These are phyloP conservation scores for Oryzias sinensis DNA, from an alignment of 2,797 vertebrate genomes.

Conservation along the genomic window DNA sequence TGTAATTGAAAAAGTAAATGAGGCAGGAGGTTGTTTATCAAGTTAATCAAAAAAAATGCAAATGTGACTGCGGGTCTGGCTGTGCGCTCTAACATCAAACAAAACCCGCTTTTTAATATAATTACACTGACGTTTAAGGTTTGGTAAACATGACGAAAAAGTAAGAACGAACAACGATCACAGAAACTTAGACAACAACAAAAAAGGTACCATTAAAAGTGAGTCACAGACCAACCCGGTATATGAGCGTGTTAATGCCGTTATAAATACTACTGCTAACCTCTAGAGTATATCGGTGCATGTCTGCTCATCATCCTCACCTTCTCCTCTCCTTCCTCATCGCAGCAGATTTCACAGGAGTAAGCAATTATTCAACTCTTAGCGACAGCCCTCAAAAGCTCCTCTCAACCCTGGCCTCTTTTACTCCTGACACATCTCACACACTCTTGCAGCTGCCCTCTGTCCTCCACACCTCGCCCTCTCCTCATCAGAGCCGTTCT, in stretches of 20 bases:
- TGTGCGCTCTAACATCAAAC: no score
- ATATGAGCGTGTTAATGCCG: constrained; percentile 36
- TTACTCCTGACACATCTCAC: constrained; percentile 33
- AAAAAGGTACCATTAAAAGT: no score
- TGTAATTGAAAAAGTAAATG: neutral
- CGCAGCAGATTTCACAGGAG: constrained; percentile 49
- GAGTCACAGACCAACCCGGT: constrained; percentile 16
- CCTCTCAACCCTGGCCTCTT: constrained; percentile 35
- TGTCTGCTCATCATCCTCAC: constrained; percentile 32
- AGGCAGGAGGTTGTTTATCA: constrained; percentile 14
- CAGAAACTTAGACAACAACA: no score
- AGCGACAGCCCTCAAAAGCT: constrained; percentile 41
- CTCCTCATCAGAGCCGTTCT: constrained; percentile 13
- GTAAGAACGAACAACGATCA: constrained; percentile 3
- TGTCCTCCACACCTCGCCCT: constrained; percentile 16
- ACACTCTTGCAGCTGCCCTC: constrained; percentile 18
- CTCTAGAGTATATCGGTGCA: constrained; percentile 34
- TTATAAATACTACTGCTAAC: constrained; percentile 59
- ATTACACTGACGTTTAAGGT: no score
- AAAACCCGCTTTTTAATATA: no score
- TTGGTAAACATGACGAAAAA: neutral
- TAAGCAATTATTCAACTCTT: constrained; percentile 69
- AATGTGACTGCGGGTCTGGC: no score
- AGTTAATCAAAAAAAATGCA: constrained; percentile 27
- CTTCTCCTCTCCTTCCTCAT: constrained; percentile 41